These are phyloP conservation scores for Macroramphosus scolopax DNA, from an alignment of 2,797 vertebrate species.

Conservation along the genomic window DNA sequence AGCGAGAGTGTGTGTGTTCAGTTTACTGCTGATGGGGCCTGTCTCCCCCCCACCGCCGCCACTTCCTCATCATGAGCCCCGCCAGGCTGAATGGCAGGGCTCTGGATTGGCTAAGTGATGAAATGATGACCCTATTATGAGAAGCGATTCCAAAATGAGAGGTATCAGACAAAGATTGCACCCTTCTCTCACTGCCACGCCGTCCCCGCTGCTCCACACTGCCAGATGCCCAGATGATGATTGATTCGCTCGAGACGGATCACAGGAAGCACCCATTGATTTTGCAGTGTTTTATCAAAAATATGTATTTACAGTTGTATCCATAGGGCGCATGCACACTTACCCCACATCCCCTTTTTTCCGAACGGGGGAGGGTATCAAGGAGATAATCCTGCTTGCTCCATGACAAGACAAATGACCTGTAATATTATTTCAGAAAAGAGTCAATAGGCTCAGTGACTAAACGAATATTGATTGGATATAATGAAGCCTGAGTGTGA, in stretches of 20 bases:
- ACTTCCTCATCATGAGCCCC: conserved; percentile 50
- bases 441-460: conserved; percentile 95
- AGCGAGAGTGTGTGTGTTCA: conserved; percentile 24
- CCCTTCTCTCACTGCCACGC: conserved; percentile 50
- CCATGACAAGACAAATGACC: conserved; percentile 95
- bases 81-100: conserved; percentile 80
- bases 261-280: conserved; percentile 99
- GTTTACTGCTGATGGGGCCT: conserved; percentile 54
- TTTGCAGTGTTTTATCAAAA: conserved; percentile 97
- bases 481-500: conserved; percentile 95
- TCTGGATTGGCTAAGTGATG: conserved; percentile 90
- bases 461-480: conserved; percentile 98
- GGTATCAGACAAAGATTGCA: conserved; percentile 92
- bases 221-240: conserved; percentile 88
- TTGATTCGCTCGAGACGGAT: conserved; percentile 97
- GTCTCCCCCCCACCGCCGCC: conserved; percentile 44
- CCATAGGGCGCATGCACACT: conserved; percentile 83
- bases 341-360: conserved; percentile 27
- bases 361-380: conserved; percentile 69
- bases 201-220: conserved; percentile 63
- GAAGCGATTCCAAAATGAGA: conserved; percentile 94
- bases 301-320: conserved; percentile 97
- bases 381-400: conserved; percentile 85
- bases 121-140: conserved; percentile 98
- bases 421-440: conserved; percentile 97